These are phyloP conservation scores for Oplegnathus fasciatus DNA, from an alignment of 2,113 vertebrate species.

Conservation along the genomic window DNA sequence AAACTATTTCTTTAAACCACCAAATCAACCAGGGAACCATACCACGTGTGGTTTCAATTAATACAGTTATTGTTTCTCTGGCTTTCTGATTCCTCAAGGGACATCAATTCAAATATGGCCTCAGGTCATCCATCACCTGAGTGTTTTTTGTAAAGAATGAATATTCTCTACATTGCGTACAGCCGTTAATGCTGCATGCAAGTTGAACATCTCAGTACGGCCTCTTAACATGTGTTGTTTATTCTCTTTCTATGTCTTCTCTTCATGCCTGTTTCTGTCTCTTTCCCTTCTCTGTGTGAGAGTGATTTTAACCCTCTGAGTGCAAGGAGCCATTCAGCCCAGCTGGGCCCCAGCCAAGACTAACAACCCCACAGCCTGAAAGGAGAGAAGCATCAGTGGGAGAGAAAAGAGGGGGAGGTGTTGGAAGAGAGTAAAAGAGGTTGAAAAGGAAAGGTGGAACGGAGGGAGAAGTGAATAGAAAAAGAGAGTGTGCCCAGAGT, in stretches of 20 bases:
- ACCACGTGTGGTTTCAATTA: background rate
- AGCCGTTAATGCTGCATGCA: constrained; percentile 2
- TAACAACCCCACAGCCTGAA: constrained; percentile 58
- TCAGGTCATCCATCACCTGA: background rate
- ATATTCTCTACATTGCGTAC: background rate
- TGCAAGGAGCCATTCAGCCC: constrained; percentile 35
- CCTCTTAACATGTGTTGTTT: constrained; percentile 6
- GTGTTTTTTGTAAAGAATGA: background rate
- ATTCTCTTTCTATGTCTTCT: background rate
- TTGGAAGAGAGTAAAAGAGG: constrained; percentile 22
- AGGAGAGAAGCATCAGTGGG: constrained; percentile 40
- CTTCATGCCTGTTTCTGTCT: constrained; percentile 7
- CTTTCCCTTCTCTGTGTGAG: constrained; percentile 29
- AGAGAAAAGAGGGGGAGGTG: constrained; percentile 41
- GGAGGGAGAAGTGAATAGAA: constrained; percentile 2
- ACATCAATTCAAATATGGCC: background rate
- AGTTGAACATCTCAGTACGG: background rate
- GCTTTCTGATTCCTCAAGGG: constrained; percentile 8
- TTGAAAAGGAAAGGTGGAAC: constrained; percentile 41
- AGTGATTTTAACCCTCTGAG: constrained; percentile 58
- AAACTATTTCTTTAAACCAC: background rate
- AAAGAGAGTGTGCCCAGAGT: background rate
- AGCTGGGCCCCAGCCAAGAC: constrained; percentile 63
- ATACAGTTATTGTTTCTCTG: background rate
- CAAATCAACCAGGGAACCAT: background rate